These are phyloP conservation scores for Hyposoter dolosus DNA, from an alignment of 2,888 invertebrate genomes.

Conservation along the genomic window DNA sequence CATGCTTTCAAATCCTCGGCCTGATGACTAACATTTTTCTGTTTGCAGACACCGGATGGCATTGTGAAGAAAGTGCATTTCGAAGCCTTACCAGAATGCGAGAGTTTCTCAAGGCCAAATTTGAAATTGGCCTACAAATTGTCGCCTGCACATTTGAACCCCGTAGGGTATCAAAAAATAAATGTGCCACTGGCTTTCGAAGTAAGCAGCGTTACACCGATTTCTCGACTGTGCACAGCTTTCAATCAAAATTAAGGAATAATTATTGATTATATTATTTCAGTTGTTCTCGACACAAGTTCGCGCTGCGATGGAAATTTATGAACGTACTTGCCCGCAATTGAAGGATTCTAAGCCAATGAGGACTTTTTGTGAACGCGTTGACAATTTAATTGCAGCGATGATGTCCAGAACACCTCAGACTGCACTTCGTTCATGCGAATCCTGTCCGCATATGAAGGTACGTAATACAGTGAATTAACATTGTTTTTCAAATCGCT, in stretches of 20 bases:
- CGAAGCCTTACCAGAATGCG: not conserved
- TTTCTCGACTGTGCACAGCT: not conserved
- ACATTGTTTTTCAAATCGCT: not conserved
- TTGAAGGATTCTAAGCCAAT: not conserved
- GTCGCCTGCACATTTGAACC: not conserved
- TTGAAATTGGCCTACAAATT: not conserved
- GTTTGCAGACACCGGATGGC: slow-evolving; percentile 23
- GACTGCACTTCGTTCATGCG: not conserved
- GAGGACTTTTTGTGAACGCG: not conserved
- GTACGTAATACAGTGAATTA: not conserved
- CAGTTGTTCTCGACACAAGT: not conserved
- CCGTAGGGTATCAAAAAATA: not conserved
- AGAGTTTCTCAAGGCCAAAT: not conserved
- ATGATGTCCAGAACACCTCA: not conserved
- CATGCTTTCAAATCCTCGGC: not conserved
- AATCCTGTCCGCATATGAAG: not conserved
- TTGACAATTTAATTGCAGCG: not conserved
- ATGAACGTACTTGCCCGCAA: not conserved
- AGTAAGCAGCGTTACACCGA: not conserved
- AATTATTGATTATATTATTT: not conserved
- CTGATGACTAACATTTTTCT: not conserved
- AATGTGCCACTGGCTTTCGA: not conserved
- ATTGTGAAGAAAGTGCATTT: slow-evolving; percentile 19
- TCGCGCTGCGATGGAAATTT: not conserved
- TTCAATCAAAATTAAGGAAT: not conserved